Percentiles rank a stretch among this genome's conserved stretches.
phyloP scores from a whole-genome alignment of 1,140 invertebrate species.

The Tetramorium simillimum region DNA sequence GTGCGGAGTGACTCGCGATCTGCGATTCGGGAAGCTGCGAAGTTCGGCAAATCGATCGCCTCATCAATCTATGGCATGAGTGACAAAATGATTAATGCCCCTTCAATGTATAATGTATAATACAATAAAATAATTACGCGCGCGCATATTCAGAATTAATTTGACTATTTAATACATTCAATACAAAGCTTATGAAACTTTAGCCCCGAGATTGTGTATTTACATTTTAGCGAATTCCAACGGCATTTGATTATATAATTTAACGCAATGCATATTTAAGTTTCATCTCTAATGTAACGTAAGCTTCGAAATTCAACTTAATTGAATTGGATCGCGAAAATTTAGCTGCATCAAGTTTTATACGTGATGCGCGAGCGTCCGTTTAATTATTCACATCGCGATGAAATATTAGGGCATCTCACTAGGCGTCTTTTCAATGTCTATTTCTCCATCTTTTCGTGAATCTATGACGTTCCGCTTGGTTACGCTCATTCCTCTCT shows the following conservation, averaged over 20 bases:
- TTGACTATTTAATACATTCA: background rate
- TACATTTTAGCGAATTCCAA: background rate
- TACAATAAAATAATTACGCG: background rate
- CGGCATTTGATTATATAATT: background rate
- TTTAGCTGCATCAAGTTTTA: background rate
- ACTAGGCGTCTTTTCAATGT: background rate
- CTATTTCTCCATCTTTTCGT: constrained; percentile 3
- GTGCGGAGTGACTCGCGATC: constrained; percentile 3
- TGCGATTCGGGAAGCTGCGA: background rate
- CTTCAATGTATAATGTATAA: background rate
- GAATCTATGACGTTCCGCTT: constrained; percentile 35
- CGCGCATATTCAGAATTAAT: background rate
- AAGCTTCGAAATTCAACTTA: background rate
- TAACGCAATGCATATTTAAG: background rate
- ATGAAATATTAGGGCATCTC: background rate
- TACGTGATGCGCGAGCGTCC: background rate
- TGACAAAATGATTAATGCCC: background rate
- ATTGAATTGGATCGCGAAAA: background rate
- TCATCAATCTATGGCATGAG: background rate
- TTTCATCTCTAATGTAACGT: background rate
- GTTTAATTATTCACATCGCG: constrained; percentile 15
- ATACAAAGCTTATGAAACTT: background rate
- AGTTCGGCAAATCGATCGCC: background rate
- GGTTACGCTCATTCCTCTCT: constrained; percentile 41
- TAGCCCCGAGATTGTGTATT: background rate